A percentile compares a stretch with the other conserved stretches of the same genome.
phyloP scores from a whole-genome alignment of 2,113 vertebrate species.

The Anseranas semipalmata region DNA sequence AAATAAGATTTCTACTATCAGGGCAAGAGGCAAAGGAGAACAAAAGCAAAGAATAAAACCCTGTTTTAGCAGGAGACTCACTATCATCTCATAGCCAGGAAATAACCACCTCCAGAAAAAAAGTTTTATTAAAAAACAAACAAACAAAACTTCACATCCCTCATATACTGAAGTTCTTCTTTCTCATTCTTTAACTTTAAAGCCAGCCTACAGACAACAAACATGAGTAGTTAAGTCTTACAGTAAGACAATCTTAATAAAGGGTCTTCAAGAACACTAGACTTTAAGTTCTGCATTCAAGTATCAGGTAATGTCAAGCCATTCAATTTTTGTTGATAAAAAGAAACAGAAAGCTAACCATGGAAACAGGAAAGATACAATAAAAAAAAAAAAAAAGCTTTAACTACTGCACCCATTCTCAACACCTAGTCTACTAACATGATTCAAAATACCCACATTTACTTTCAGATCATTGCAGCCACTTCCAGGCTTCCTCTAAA shows the following conservation, averaged over 20 bases:
- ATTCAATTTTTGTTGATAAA: rapidly evolving
- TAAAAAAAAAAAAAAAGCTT: neutral
- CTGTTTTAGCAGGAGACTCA: rapidly evolving
- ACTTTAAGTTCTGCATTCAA: neutral
- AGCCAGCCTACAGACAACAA: neutral
- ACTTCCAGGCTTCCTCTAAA: neutral
- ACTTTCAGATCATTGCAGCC: rapidly evolving
- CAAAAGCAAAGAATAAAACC: neutral
- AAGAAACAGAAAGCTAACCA: rapidly evolving
- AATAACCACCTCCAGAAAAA: rapidly evolving
- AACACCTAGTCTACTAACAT: too few relatives aligned
- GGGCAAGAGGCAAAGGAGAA: neutral
- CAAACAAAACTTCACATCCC: neutral
- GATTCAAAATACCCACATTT: neutral
- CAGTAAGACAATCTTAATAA: neutral
- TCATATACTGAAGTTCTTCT: neutral
- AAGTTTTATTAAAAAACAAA: neutral
- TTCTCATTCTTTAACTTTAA: neutral
- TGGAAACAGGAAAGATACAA: rapidly evolving
- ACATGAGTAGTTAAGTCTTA: rapidly evolving
- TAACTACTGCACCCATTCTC: neutral
- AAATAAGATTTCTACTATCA: neutral
- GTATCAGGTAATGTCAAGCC: rapidly evolving
- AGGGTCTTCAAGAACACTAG: neutral
- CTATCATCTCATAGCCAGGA: neutral